phyloP scores from a whole-genome alignment of 2,797 vertebrate species.

The Alauda arvensis region DNA sequence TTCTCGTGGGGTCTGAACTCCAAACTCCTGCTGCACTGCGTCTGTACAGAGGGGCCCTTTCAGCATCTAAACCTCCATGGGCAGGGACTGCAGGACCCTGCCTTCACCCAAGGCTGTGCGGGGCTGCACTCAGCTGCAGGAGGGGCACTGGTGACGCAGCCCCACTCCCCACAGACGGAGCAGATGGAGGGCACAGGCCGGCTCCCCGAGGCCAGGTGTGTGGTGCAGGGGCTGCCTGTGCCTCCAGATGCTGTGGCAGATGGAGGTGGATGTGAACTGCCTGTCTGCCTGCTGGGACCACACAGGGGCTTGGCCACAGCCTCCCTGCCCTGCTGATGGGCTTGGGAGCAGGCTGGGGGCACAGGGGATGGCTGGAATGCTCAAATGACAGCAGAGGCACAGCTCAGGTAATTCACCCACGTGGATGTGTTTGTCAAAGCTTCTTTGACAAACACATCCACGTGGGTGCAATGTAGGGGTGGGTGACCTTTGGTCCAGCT shows the following conservation, averaged over 20 bases:
- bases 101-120: not conserved
- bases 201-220: not conserved
- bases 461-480: not conserved
- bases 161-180: not conserved
- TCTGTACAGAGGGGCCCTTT: not conserved
- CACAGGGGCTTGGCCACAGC: not conserved
- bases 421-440: not conserved
- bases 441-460: no score
- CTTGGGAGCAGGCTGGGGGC: not conserved
- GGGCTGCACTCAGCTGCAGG: not conserved
- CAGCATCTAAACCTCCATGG: not conserved
- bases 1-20: fast-evolving
- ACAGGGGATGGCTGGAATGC: not conserved
- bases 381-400: not conserved
- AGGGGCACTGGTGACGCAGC: not conserved
- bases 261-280: not conserved
- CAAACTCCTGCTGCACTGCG: not conserved
- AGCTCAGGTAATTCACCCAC: not conserved
- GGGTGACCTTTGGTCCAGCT: not conserved
- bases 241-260: not conserved
- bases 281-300: not conserved
- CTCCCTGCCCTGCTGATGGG: not conserved
- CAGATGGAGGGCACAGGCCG: not conserved
- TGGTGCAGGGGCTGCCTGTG: not conserved
- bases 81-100: not conserved